These are phyloP conservation scores for Eptesicus fuscus DNA, from an alignment of 2,113 vertebrate species.

Conservation along the genomic window DNA sequence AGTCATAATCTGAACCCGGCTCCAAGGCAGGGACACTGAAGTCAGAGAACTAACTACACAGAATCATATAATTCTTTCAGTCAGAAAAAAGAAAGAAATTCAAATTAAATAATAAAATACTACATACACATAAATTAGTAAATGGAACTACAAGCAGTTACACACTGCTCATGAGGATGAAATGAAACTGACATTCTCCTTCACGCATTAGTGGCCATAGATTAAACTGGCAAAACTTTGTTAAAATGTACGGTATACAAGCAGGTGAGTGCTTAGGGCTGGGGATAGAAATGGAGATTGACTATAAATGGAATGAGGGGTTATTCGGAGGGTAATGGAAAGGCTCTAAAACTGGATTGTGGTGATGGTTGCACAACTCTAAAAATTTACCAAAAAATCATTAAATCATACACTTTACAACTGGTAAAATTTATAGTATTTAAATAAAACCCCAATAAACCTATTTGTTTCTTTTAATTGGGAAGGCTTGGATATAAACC, in stretches of 20 bases:
- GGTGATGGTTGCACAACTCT: background rate
- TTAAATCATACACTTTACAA: background rate
- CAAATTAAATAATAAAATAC: background rate
- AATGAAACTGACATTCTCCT: background rate
- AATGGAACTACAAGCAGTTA: background rate
- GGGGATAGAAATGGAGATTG: background rate
- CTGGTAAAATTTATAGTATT: background rate
- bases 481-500: background rate
- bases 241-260: background rate
- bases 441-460: background rate
- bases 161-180: background rate
- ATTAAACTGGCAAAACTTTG: background rate
- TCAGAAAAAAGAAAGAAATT: too few species aligned
- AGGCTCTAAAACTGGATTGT: background rate
- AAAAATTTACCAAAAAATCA: background rate
- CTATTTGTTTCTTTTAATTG: background rate
- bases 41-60: background rate
- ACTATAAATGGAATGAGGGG: background rate
- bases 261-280: background rate
- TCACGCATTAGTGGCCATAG: background rate
- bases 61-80: too few species aligned
- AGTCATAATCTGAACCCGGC: background rate
- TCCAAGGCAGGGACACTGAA: rapidly evolving
- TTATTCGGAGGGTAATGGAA: background rate
- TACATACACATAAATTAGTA: background rate